A percentile compares a stretch with the other conserved stretches of the same genome.
phyloP scores from a whole-genome alignment of 2,113 vertebrate genomes.

The Coptodon rendalli region DNA sequence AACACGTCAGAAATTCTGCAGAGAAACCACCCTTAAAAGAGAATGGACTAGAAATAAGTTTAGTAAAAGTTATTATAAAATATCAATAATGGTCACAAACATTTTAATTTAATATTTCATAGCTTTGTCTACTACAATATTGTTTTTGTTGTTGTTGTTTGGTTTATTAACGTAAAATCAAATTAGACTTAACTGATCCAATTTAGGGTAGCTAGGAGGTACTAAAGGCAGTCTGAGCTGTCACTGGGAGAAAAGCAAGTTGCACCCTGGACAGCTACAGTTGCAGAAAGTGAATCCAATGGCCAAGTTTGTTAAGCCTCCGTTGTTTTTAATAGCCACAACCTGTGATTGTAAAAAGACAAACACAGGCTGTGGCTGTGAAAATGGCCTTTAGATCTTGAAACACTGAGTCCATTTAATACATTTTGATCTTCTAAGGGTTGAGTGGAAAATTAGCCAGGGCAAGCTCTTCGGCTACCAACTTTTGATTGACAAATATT shows the following conservation, averaged over 20 bases:
- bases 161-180: not conserved
- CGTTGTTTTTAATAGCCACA: not conserved
- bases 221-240: not conserved
- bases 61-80: not conserved
- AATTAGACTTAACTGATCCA: not conserved
- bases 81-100: not conserved
- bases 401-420: not conserved
- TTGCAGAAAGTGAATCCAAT: not conserved
- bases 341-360: not conserved
- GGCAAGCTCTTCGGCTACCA: not conserved
- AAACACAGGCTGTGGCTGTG: not conserved
- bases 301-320: not conserved
- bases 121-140: not conserved
- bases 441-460: not conserved
- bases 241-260: not conserved
- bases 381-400: not conserved
- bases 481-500: not conserved
- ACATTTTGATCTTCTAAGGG: not conserved
- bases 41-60: not conserved
- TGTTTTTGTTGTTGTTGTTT: not conserved
- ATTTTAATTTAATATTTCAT: not conserved
- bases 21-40: not conserved
- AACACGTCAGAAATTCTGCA: not conserved
- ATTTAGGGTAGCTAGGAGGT: not conserved
- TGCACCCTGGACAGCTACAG: not conserved